A percentile compares a stretch with the other conserved stretches of the same genome.
Conservation (phyloP, 2,888 invertebrate genomes). For the Torymus tubicola region DNA sequence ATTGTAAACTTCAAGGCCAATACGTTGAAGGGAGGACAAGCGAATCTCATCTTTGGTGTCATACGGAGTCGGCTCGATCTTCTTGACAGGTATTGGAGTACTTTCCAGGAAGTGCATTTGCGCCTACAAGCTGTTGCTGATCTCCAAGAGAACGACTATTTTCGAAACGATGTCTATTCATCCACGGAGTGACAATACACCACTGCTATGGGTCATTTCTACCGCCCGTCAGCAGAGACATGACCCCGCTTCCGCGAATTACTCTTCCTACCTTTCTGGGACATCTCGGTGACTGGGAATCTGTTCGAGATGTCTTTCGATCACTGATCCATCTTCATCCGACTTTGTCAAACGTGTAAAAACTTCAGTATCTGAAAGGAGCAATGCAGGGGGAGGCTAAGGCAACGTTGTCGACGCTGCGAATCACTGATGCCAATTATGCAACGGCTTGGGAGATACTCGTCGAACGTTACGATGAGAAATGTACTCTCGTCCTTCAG, state of each 20-base stretch:
- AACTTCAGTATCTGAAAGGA: slow-evolving; percentile 1
- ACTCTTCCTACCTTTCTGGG: background rate
- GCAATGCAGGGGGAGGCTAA: background rate
- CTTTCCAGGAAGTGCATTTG: background rate
- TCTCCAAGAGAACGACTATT: background rate
- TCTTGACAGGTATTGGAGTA: background rate
- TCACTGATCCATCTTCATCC: background rate
- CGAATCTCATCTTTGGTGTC: background rate
- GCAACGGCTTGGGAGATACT: background rate
- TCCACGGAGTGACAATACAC: background rate
- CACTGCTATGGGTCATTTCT: background rate
- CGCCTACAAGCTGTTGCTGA: background rate
- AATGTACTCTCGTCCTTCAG: background rate
- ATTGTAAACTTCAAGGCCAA: background rate
- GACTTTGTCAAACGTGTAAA: background rate
- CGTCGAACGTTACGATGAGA: background rate
- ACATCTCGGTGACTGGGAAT: background rate
- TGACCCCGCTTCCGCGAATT: background rate
- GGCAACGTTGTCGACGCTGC: background rate
- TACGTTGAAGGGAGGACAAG: background rate
- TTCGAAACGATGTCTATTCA: background rate
- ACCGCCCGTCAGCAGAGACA: background rate
- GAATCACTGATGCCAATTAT: background rate
- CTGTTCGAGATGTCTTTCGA: background rate
- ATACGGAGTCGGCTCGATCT: background rate